A percentile compares a stretch with the other conserved stretches of the same genome.
These are phyloP conservation scores for Microcebus griseorufus DNA, from an alignment of 2,113 vertebrate genomes.

Conservation along the genomic window DNA sequence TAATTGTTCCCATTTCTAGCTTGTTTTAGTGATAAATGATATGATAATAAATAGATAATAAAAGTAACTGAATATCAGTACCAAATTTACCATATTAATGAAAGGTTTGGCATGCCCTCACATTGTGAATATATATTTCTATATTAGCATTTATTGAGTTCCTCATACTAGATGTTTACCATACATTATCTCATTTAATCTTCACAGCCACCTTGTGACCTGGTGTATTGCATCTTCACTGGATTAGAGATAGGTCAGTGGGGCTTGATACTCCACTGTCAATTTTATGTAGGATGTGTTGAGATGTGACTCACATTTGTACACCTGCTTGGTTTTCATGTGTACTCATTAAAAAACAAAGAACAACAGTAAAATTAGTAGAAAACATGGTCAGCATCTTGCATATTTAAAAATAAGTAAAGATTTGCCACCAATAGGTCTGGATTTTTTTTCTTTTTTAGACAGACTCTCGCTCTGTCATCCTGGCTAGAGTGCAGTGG, in stretches of 20 bases:
- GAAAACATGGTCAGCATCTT: not conserved
- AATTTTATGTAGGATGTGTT: not conserved
- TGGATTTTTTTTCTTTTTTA: not conserved
- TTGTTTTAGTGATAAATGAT: not conserved
- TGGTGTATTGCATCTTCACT: not conserved
- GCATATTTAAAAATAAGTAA: not conserved
- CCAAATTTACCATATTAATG: not conserved
- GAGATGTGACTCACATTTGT: not conserved
- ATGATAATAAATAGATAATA: not conserved
- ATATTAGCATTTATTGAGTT: not conserved
- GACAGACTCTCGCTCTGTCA: no score
- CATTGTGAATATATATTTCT: not conserved
- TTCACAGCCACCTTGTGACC: not conserved
- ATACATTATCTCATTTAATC: not conserved
- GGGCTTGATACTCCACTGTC: not conserved
- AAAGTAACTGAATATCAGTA: not conserved
- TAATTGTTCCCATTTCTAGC: not conserved
- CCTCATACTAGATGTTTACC: not conserved
- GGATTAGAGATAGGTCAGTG: not conserved
- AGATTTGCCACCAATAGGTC: not conserved
- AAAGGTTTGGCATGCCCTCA: not conserved
- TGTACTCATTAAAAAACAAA: not conserved
- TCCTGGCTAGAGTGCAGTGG: no score
- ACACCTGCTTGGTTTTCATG: conserved; percentile 24
- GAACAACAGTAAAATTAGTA: not conserved